phyloP scores from a whole-genome alignment of 2,113 vertebrate genomes.

The Mormoops blainvillei region DNA sequence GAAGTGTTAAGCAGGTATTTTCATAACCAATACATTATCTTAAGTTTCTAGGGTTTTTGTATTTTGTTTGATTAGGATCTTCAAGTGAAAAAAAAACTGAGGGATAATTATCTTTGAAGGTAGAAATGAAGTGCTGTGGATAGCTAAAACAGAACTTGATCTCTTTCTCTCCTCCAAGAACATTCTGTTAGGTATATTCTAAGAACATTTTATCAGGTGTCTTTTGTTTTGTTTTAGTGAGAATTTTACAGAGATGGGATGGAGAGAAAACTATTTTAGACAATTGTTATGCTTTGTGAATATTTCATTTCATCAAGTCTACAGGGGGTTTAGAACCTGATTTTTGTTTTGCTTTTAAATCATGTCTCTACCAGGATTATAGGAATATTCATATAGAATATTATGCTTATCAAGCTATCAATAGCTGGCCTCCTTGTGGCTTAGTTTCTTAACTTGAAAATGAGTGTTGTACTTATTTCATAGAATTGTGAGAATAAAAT shows the following conservation, averaged over 20 bases:
- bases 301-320: conserved; percentile 6
- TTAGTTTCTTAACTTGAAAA: conserved; percentile 46
- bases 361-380: neutral
- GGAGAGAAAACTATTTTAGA: neutral
- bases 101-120: neutral
- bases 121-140: neutral
- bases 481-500: conserved; percentile 35
- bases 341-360: conserved; percentile 23
- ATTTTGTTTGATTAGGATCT: neutral
- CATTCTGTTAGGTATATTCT: neutral
- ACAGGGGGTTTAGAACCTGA: neutral
- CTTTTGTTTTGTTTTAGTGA: neutral
- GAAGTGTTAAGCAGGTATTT: neutral
- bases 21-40: neutral
- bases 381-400: neutral
- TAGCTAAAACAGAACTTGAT: neutral
- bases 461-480: neutral
- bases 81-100: neutral
- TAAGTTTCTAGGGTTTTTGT: neutral
- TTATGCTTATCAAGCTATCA: neutral
- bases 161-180: neutral
- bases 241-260: neutral
- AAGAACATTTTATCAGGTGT: neutral
- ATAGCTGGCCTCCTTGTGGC: neutral
- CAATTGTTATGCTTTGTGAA: neutral